Conservation (phyloP, 2,888 invertebrate genomes). For the Pandemis heparana region DNA sequence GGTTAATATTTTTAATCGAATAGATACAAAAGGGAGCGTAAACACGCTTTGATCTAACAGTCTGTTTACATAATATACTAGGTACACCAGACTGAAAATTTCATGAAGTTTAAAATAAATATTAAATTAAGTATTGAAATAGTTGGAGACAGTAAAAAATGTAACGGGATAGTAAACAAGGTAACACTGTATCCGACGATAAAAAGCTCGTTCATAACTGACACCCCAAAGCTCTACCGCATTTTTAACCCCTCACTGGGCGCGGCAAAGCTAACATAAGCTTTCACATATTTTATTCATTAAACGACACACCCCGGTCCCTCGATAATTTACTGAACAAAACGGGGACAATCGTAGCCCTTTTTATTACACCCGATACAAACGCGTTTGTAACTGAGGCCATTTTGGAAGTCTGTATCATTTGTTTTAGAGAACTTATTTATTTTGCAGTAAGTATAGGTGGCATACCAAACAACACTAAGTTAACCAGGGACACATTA, state of each 20-base stretch:
- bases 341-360: slow-evolving; percentile 61
- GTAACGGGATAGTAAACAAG: slow-evolving; percentile 8
- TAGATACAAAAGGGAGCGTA: slow-evolving; percentile 10
- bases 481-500: no score
- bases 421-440: not conserved
- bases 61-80: not conserved
- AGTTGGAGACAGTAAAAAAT: slow-evolving; percentile 5
- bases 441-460: not conserved
- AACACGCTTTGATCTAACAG: not conserved
- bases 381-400: slow-evolving; percentile 28
- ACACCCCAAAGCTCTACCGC: slow-evolving; percentile 46
- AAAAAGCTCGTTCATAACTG: slow-evolving; percentile 41
- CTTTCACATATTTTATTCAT: slow-evolving; percentile 76
- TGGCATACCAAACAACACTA: no score
- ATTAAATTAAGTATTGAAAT: not conserved
- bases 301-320: slow-evolving; percentile 64
- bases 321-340: slow-evolving; percentile 59
- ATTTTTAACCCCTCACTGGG: slow-evolving; percentile 71
- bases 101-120: not conserved
- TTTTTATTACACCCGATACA: slow-evolving; percentile 54
- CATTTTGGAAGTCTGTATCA: slow-evolving; percentile 7
- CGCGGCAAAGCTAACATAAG: slow-evolving; percentile 56
- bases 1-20: slow-evolving; percentile 24
- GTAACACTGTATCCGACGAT: slow-evolving; percentile 16
- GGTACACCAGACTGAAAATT: not conserved